Conservation (phyloP, 2,888 invertebrate genomes). For the Caenorhabditis afra region DNA sequence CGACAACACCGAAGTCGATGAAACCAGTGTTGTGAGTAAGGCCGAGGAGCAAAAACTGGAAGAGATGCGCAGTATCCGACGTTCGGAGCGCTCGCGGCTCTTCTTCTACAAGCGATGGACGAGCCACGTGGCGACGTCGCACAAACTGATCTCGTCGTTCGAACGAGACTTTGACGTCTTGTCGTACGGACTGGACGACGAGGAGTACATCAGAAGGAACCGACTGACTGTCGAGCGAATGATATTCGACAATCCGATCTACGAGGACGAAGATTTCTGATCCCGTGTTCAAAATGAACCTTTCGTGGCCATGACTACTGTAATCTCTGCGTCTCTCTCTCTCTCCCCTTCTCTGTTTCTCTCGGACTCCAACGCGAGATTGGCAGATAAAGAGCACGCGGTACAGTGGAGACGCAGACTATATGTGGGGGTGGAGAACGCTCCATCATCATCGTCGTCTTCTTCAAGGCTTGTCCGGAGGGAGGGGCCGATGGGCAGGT, state of each 20-base stretch:
- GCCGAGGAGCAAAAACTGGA: conserved; percentile 9
- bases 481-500: too few relatives aligned
- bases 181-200: conserved; percentile 5
- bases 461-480: too few relatives aligned
- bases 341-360: too few relatives aligned
- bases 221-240: neutral
- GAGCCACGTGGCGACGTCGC: conserved; percentile 36
- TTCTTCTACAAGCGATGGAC: conserved; percentile 33
- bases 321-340: too few relatives aligned
- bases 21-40: too few relatives aligned
- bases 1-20: too few relatives aligned
- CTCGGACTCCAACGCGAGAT: too few relatives aligned
- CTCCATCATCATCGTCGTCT: too few relatives aligned
- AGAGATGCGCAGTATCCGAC: neutral
- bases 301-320: too few relatives aligned
- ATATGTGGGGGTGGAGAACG: too few relatives aligned
- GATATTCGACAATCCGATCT: neutral
- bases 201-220: conserved; percentile 10
- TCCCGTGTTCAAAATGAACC: neutral
- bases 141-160: conserved; percentile 20
- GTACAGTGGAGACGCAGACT: too few relatives aligned
- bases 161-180: conserved; percentile 24
- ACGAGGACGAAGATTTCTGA: neutral
- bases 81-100: conserved; percentile 13
- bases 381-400: too few relatives aligned